Percentiles rank a stretch among this genome's conserved stretches.
Conservation (phyloP, 2,888 invertebrate genomes). For the Cantharis nigra region DNA sequence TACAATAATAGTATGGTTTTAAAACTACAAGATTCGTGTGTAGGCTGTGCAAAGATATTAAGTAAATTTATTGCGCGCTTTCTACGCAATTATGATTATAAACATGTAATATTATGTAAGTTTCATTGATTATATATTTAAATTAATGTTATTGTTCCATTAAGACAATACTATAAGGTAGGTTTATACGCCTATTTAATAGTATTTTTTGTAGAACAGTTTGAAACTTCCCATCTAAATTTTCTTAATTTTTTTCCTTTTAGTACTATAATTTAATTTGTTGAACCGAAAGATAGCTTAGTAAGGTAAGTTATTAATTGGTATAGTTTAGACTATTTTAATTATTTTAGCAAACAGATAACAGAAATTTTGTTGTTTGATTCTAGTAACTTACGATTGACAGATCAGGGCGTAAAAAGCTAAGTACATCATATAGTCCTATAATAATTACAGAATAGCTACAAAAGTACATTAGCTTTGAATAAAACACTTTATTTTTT, state of each 20-base stretch:
- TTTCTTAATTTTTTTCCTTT: background rate
- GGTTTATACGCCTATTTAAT: constrained; percentile 25
- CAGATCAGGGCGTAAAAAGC: too few relatives aligned
- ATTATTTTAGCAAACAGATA: too few relatives aligned
- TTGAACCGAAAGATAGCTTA: too few relatives aligned
- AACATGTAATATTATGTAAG: constrained; percentile 18
- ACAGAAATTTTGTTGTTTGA: too few relatives aligned
- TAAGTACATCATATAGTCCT: too few relatives aligned
- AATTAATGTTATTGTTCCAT: constrained; percentile 36
- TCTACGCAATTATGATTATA: constrained; percentile 23
- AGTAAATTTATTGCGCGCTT: constrained; percentile 17
- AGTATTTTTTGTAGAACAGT: constrained; percentile 3
- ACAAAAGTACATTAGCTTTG: too few relatives aligned
- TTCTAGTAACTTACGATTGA: too few relatives aligned
- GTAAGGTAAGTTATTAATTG: too few relatives aligned
- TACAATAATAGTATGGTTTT: background rate
- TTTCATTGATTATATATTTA: constrained; percentile 33
- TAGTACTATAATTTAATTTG: too few relatives aligned
- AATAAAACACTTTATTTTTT: too few relatives aligned
- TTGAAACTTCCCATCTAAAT: background rate
- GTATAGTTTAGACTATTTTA: too few relatives aligned
- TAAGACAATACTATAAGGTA: constrained; percentile 34
- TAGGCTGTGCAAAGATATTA: constrained; percentile 13
- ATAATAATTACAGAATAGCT: too few relatives aligned
- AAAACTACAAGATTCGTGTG: background rate